Conservation (phyloP, 2,888 invertebrate genomes). For the Gryllus longicercus region DNA sequence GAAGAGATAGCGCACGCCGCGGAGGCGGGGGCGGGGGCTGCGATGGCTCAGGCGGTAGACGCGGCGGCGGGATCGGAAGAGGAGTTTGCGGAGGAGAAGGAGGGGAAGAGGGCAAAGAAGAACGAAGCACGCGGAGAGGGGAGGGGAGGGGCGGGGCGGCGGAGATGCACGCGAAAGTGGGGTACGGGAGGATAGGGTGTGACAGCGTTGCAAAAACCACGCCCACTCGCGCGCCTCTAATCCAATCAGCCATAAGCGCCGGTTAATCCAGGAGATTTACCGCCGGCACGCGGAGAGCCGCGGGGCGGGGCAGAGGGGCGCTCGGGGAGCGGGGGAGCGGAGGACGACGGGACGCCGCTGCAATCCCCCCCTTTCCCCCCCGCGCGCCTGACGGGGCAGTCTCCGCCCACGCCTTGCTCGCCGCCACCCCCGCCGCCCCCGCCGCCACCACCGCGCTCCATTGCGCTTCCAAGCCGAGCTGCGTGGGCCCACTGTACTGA, state of each 20-base stretch:
- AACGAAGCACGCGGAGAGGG: neutral
- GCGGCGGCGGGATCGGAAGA: neutral
- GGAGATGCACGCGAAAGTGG: neutral
- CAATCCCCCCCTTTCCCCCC: neutral
- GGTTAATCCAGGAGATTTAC: neutral
- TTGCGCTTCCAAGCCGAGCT: no score
- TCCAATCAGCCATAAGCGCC: conserved; percentile 17
- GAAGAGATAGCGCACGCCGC: neutral
- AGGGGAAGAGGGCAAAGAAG: neutral
- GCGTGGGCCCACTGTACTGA: no score
- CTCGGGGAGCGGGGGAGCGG: neutral
- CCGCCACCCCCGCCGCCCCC: no score
- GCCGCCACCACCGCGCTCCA: no score
- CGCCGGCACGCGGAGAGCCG: neutral
- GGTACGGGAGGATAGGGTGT: neutral
- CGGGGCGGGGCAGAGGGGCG: neutral
- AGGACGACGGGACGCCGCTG: no score
- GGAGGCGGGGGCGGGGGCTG: neutral
- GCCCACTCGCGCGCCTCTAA: neutral
- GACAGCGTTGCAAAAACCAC: neutral
- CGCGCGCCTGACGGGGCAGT: neutral
- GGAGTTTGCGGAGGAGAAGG: neutral
- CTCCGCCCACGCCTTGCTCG: neutral
- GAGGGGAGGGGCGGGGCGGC: neutral
- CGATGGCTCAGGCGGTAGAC: no score